A percentile compares a stretch with the other conserved stretches of the same genome.
Conservation (phyloP, 2,113 vertebrate species). For the Periophthalmodon schlosseri region DNA sequence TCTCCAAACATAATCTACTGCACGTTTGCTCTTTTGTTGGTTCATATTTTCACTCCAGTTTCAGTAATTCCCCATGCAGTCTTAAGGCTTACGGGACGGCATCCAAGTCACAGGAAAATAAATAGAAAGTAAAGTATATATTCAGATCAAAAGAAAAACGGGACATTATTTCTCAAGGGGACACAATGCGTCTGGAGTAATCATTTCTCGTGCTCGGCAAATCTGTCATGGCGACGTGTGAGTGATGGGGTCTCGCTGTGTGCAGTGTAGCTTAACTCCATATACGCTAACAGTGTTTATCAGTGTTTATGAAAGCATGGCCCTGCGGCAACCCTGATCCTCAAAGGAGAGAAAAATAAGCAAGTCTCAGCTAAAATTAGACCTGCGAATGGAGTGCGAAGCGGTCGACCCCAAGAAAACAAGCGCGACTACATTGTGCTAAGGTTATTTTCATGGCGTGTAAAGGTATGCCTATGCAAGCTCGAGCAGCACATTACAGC, state of each 20-base stretch:
- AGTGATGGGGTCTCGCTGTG: conserved; percentile 11
- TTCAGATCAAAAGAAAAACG: conserved; percentile 48
- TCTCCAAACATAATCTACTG: conserved; percentile 47
- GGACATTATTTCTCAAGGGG: conserved; percentile 49
- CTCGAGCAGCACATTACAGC: background rate
- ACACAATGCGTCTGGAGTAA: conserved; percentile 55
- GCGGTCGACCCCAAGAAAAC: conserved; percentile 32
- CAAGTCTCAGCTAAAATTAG: conserved; percentile 57
- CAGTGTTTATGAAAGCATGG: conserved; percentile 23
- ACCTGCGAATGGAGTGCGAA: conserved; percentile 46
- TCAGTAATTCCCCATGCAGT: conserved; percentile 34
- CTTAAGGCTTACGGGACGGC: conserved; percentile 36
- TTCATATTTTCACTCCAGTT: conserved; percentile 53
- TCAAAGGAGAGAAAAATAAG: conserved; percentile 17
- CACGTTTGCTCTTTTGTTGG: conserved; percentile 37
- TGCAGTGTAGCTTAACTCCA: conserved; percentile 33
- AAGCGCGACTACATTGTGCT: conserved; percentile 19
- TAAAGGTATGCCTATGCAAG: conserved; percentile 7
- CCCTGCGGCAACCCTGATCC: conserved; percentile 44
- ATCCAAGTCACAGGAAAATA: conserved; percentile 39
- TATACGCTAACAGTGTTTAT: conserved; percentile 37
- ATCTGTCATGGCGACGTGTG: conserved; percentile 51
- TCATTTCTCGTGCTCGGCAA: conserved; percentile 56
- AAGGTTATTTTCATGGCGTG: conserved; percentile 33
- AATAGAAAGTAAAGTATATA: conserved; percentile 49